Base-by-base conservation (phyloP, 1,140 invertebrate genomes). In the Temnothorax nylanderi region DNA sequence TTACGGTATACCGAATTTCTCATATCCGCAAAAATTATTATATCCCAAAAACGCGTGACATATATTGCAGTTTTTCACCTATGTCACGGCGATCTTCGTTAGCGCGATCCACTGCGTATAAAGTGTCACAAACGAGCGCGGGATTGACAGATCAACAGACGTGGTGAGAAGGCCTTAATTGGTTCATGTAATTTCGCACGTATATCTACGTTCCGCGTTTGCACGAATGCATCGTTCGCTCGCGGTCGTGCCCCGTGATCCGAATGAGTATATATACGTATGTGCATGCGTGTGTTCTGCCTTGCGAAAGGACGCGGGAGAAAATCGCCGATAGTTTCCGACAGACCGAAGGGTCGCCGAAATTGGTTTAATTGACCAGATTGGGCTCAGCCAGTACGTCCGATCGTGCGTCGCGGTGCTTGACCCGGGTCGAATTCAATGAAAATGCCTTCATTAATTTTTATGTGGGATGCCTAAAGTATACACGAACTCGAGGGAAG, bases 291-390 rank as follows among this genome's bases (percentile, higher is more conserved):
- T 32, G 56, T n/a, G 16, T 51, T 37, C 34, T 56, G 77, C 34
- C 34, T 32, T 81, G 47, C n/a, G 69, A 82, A 44, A 75, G 69
- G 80, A 84, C 80, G 54, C n/a, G 47, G 62, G 51, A 71, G 49
- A 76, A 69, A 76, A 51, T 85, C 85, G 54, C 41, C 54, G 58
- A 76, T 44, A 58, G 71, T 82, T 88, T 72, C 75, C 85, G 21
- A 81, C 58, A 34, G 37, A 7, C 11, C 49, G 67, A 34, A 89
- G 87, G 91, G 89, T 89, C 87, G 84, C 26, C 89, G 87, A 91
- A 94, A 93, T 93, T 91, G 89, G 75, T 93, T 91, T 90, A 92
- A 94, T 92, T 91, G 88, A 81, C 77, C 75, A 72, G 92, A 93
- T 92, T 92, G 87, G 67, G 81, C 78, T 88, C 75, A 75, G 56